Evolutionary conservation across 2,113 vertebrate genomes (phyloP).

Genomic region (Seriola dumerili): DNA sequence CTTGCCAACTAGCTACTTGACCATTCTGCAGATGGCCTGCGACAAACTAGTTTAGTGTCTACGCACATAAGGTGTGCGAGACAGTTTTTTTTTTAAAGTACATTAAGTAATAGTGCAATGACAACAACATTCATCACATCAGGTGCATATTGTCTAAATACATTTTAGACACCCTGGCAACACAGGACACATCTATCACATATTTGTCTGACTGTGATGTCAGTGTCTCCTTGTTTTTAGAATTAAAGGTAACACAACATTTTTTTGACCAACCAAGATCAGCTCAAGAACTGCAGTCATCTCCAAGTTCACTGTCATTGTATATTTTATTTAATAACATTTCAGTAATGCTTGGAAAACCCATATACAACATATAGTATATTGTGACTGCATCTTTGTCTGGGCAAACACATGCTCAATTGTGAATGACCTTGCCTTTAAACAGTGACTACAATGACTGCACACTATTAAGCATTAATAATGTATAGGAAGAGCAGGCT

Average conservation of each 20-base stretch:
- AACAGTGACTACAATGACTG: constrained; percentile 52
- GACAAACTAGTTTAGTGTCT: not conserved
- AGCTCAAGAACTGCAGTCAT: not conserved
- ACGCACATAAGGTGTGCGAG: not conserved
- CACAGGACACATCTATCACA: not conserved
- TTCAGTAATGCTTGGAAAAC: not conserved
- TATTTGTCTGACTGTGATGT: not conserved
- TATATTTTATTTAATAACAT: not conserved
- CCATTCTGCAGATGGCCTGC: not conserved
- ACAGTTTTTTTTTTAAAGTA: not conserved
- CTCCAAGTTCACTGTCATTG: not conserved
- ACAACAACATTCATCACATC: not conserved
- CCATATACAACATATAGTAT: not conserved
- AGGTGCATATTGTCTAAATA: not conserved
- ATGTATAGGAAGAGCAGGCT: constrained; percentile 46
- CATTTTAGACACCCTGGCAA: not conserved
- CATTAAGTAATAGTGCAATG: not conserved
- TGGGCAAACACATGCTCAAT: constrained; percentile 11
- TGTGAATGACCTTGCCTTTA: constrained; percentile 34
- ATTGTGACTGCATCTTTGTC: not conserved
- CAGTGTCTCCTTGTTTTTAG: not conserved
- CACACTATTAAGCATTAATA: constrained; percentile 58
- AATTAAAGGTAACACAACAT: not conserved
- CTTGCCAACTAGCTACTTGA: not conserved
- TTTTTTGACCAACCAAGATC: not conserved